Percentiles rank a stretch among this genome's conserved stretches.
phyloP scores from a whole-genome alignment of 2,888 invertebrate genomes.

The Macaria liturata region DNA sequence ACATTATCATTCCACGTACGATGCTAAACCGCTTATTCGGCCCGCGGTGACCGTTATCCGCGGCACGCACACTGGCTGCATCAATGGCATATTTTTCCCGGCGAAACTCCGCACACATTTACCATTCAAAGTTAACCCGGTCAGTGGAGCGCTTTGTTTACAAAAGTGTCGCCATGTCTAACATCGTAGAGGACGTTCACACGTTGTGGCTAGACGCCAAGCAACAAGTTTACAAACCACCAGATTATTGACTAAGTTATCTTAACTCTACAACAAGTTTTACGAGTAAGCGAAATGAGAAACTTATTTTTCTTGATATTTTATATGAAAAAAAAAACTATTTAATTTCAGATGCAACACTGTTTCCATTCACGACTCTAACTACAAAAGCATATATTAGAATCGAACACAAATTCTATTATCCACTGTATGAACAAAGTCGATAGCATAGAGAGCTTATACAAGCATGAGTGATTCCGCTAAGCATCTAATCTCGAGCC shows the following conservation, averaged over 20 bases:
- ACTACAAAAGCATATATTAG: conserved; percentile 1
- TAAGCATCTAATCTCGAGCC: conserved; percentile 45
- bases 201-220: conserved; percentile 37
- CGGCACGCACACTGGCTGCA: conserved; percentile 77
- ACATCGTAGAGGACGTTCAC: conserved; percentile 48
- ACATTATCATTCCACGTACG: conserved; percentile 80
- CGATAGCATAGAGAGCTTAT: conserved; percentile 31
- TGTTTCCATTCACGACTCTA: no score
- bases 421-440: conserved; percentile 16
- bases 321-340: no score
- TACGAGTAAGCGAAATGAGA: no score
- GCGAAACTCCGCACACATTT: conserved; percentile 78
- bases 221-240: conserved; percentile 35
- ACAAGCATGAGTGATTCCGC: conserved; percentile 29
- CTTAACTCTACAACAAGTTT: no score
- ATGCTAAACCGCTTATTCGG: conserved; percentile 81
- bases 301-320: no score
- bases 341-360: no score
- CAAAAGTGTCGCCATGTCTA: conserved; percentile 55
- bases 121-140: conserved; percentile 81
- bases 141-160: conserved; percentile 77
- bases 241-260: no score
- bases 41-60: conserved; percentile 76
- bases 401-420: conserved; percentile 10
- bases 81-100: conserved; percentile 81